These are phyloP conservation scores for Petrophora chlorosata DNA, from an alignment of 2,888 invertebrate genomes.

Conservation along the genomic window DNA sequence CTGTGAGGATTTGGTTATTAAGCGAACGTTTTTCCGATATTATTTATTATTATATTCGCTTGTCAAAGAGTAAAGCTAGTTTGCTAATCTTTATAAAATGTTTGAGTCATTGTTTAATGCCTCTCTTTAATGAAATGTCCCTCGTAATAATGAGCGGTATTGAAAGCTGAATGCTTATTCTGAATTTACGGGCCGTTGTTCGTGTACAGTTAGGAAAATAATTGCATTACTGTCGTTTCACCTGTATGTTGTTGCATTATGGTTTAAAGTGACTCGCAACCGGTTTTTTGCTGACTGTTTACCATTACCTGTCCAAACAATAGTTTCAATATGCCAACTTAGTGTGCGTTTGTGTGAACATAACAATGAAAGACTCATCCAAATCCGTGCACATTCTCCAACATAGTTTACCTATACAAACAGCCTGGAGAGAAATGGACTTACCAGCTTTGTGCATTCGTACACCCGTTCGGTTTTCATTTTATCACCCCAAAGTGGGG, in stretches of 20 bases:
- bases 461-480: conserved; percentile 26
- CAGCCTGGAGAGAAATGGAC: conserved; percentile 11
- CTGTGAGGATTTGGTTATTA: conserved; percentile 13
- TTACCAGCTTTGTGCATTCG: conserved; percentile 23
- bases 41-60: conserved; percentile 12
- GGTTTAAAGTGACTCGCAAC: conserved; percentile 1
- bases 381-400: conserved; percentile 14
- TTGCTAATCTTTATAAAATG: conserved; percentile 23
- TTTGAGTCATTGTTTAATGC: conserved; percentile 18
- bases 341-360: conserved; percentile 8
- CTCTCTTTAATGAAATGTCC: conserved; percentile 6
- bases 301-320: conserved; percentile 1
- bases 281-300: background rate
- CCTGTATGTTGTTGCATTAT: background rate
- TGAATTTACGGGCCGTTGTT: background rate
- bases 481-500: conserved; percentile 16
- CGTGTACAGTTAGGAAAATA: background rate
- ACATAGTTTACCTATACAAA: conserved; percentile 21
- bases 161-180: background rate
- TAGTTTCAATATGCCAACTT: conserved; percentile 13
- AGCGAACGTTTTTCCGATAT: conserved; percentile 22
- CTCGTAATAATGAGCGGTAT: conserved; percentile 1
- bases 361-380: conserved; percentile 18
- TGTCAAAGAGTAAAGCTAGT: conserved; percentile 24
- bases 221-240: background rate